Base-by-base conservation (phyloP, 2,113 vertebrate genomes). In the Tupaia chinensis region DNA sequence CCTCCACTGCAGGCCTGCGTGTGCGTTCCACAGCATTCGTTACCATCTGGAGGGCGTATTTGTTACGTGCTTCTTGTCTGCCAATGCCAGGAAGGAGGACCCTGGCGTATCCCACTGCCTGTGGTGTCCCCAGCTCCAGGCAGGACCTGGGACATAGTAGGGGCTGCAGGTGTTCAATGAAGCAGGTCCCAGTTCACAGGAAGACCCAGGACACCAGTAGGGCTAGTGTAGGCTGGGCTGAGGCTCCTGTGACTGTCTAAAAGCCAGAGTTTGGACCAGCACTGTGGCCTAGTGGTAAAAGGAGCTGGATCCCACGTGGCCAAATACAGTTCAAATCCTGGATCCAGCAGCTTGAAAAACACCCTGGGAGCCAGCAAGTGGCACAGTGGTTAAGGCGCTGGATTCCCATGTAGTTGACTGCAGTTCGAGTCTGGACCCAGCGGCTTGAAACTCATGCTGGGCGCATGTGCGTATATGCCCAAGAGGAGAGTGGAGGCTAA, bases 1-100 rank as follows among this genome's bases (percentile, higher is more conserved):
- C 61, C 44, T 65, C 80, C 6, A 20, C 3, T 65, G 7, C 76
- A 60, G 20, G 9, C 11, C 22, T 32, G 15, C 19, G 0, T 0
- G 3, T 5, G 9, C 14, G 22, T 68, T 65, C 25, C 9, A 1
- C 0, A 20, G 73, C 54, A 12, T 13, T 56, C 23, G 4, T 3
- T 23, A 32, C 78, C 14, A 4, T 1, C 2, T 16, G 23, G 76
- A 63, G 44, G 70, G 53, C 27, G 34, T 1, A 29, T 44, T 23
- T n/a, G 32, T 58, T 20, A 10, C 0, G 0, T 8, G n/a, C 19
- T 61, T 29, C 8, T 1, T 65, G 63, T 32, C 87, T 15, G 27
- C 3, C 7, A 4, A 58, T 15, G 63, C 86, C 74, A 11, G 1
- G 60, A 69, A 6, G 14, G 15, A 34, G 44, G n/a, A 32, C 3